phyloP scores from a whole-genome alignment of 2,888 invertebrate genomes.

The Drosophila emarginata region DNA sequence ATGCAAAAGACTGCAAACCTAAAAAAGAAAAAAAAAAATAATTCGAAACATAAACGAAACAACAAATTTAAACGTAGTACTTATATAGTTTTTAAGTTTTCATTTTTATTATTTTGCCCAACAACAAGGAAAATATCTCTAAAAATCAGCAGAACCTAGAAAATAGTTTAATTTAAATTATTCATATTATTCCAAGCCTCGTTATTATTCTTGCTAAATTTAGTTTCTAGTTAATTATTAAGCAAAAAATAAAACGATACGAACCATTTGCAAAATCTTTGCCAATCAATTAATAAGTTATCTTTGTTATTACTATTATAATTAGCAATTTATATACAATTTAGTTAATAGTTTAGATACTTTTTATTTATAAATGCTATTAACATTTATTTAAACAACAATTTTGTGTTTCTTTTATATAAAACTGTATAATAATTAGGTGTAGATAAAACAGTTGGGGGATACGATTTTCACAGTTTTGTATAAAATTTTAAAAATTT shows the following conservation, averaged over 20 bases:
- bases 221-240: conserved; percentile 31
- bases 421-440: neutral
- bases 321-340: conserved; percentile 49
- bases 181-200: conserved; percentile 32
- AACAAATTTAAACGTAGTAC: conserved; percentile 41
- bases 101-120: conserved; percentile 17
- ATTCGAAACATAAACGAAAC: conserved; percentile 11
- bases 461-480: neutral
- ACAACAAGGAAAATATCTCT: conserved; percentile 4
- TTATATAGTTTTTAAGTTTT: conserved; percentile 21
- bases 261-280: conserved; percentile 40
- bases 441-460: neutral
- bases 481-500: neutral
- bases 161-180: conserved; percentile 11
- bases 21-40: conserved; percentile 17
- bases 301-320: conserved; percentile 40
- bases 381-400: conserved; percentile 57
- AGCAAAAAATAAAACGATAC: conserved; percentile 15
- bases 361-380: conserved; percentile 50
- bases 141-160: conserved; percentile 16
- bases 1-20: conserved; percentile 66
- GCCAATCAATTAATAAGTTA: conserved; percentile 36
- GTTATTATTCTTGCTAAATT: conserved; percentile 43
- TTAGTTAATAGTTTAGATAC: conserved; percentile 47
- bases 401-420: neutral